A percentile compares a stretch with the other conserved stretches of the same genome.
Evolutionary conservation across 2,113 vertebrate species (phyloP).

Genomic region (Anthoscopus minutus): DNA sequence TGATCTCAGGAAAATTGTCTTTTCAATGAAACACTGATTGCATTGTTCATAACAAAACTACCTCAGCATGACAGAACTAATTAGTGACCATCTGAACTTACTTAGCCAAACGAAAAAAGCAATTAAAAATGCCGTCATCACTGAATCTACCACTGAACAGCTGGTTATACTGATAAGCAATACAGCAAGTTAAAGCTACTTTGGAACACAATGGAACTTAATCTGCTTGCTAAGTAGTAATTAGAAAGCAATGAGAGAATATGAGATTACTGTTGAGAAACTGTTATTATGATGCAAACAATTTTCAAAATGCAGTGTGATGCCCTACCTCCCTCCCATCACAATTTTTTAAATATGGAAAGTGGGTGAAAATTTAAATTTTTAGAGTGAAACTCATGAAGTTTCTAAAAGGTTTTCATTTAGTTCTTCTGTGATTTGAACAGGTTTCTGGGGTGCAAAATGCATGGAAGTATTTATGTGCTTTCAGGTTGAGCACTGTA

Average conservation of each 20-base stretch:
- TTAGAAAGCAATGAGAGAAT: slow-evolving; percentile 71
- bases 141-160: slow-evolving; percentile 75
- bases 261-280: slow-evolving; percentile 66
- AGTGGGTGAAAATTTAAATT: neutral
- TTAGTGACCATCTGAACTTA: slow-evolving; percentile 92
- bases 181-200: slow-evolving; percentile 77
- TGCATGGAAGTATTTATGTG: neutral
- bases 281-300: slow-evolving; percentile 67
- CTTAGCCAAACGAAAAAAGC: slow-evolving; percentile 82
- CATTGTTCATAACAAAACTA: slow-evolving; percentile 79
- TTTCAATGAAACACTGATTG: slow-evolving; percentile 77
- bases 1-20: slow-evolving; percentile 71
- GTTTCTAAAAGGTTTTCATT: neutral
- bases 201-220: slow-evolving; percentile 76
- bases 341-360: neutral
- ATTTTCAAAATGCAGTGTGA: slow-evolving; percentile 51
- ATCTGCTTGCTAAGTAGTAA: slow-evolving; percentile 79
- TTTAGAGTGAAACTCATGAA: neutral
- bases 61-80: slow-evolving; percentile 84
- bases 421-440: neutral
- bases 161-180: slow-evolving; percentile 86
- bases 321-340: neutral
- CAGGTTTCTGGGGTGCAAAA: neutral
- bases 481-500: neutral
- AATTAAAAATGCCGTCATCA: slow-evolving; percentile 83